Evolutionary conservation across 2,797 vertebrate genomes (phyloP).

Genomic region (Crocodylus rhombifer): DNA sequence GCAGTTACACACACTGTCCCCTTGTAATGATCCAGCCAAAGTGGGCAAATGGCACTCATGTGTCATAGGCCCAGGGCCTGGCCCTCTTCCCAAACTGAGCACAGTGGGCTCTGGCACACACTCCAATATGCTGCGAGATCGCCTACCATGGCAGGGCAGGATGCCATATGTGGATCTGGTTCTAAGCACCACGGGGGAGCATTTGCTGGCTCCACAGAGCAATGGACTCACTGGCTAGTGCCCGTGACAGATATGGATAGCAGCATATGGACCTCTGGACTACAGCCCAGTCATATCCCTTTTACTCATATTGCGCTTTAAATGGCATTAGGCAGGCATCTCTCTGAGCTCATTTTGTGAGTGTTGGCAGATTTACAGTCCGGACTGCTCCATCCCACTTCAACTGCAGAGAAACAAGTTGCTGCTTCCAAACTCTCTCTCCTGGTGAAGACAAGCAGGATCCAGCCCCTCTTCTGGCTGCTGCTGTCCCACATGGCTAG

Average conservation of each 20-base stretch:
- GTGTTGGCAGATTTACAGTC: background rate
- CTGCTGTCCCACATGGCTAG: background rate
- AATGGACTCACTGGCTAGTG: background rate
- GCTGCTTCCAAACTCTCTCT: background rate
- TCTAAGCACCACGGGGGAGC: background rate
- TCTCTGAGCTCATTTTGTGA: background rate
- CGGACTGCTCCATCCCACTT: background rate
- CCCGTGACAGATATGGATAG: background rate
- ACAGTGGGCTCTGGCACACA: background rate
- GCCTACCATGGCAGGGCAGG: background rate
- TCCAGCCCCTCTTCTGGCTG: background rate
- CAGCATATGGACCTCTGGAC: background rate
- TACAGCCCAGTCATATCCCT: background rate
- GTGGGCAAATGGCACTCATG: background rate
- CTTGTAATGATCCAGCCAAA: conserved; percentile 27
- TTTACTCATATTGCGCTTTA: background rate
- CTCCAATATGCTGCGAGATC: background rate
- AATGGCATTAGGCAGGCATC: background rate
- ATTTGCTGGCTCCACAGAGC: background rate
- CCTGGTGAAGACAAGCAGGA: background rate
- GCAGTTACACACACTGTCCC: background rate
- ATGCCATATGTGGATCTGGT: background rate
- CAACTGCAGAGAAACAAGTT: background rate
- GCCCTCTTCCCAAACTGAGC: background rate
- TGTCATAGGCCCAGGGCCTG: background rate